Base-by-base conservation (phyloP, 2,797 vertebrate genomes). In the Falco berigora region DNA sequence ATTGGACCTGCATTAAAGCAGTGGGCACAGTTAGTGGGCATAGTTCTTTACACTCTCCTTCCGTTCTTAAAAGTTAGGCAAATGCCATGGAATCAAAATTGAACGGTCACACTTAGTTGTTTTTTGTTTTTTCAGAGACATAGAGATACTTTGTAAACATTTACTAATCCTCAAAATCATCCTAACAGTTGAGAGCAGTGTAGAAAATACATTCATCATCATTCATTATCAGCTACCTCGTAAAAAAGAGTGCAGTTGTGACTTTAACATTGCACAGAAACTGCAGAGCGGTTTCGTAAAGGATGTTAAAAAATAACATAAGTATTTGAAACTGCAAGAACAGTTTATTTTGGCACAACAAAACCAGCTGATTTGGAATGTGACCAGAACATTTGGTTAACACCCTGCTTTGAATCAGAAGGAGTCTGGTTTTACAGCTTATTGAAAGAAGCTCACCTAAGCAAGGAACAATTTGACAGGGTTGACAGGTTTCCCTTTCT, bases 311-410 rank as follows among this genome's bases (percentile, higher is more conserved):
- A 95, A 95, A 80, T 92, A 95, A 36, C 50, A 4, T 19, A 71
- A 95, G 81, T 78, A 59, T 90, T 88, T 94, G 59, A 94, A 78
- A 80, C n/a, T 15, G 34, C 40, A 74, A 76, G 55, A 71, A 49
- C 23, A 49, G 88, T 93, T 97, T 95, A 85, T 95, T 94, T 94
- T 91, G 95, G 92, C 94, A 91, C 56, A 61, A 83, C 52, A 87
- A 85, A 92, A 55, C 27, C 82, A 92, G 82, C 44, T 89, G 90
- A 89, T 91, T 77, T 95, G 88, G 81, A 87, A 44, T 17, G 49
- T 82, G 84, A 82, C 61, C 93, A 96, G 71, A 49, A 68, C 36
- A 32, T 90, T 92, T 72, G 86, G 47, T 80, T 87, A 87, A 77
- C 88, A 89, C 86, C 44, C 83, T 69, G 40, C 86, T 95, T 88